Conservation (phyloP, 53 echinoderm and acorn worm species). For the Mesocentrotus franciscanus region DNA sequence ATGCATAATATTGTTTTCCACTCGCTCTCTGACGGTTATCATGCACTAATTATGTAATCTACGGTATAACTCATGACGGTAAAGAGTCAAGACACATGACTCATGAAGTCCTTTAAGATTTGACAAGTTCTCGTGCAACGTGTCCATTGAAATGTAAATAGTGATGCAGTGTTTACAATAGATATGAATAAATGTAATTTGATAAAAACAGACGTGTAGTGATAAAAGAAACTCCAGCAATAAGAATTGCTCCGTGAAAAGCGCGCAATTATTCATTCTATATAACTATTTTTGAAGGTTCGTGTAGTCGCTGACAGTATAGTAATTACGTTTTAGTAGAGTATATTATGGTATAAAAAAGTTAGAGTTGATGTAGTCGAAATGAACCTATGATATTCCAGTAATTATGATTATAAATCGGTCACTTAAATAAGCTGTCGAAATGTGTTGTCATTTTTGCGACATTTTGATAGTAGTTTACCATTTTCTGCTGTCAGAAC, state of each 20-base stretch:
- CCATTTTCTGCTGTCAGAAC: background rate
- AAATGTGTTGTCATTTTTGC: background rate
- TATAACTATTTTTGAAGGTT: background rate
- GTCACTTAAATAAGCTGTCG: background rate
- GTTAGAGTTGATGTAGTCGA: background rate
- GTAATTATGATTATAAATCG: background rate
- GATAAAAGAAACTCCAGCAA: background rate
- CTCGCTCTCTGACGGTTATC: background rate
- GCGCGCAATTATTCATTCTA: background rate
- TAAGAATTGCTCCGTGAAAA: background rate
- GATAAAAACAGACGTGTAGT: constrained; percentile 17
- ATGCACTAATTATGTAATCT: background rate
- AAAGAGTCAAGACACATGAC: background rate
- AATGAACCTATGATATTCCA: background rate
- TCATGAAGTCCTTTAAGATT: background rate
- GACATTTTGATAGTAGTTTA: background rate
- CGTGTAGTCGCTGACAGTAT: background rate
- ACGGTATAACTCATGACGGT: background rate
- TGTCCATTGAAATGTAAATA: constrained; percentile 36
- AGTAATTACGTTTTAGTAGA: too few relatives aligned
- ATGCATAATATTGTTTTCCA: too few relatives aligned
- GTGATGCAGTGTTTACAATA: background rate
- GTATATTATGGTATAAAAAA: background rate
- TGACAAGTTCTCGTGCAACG: background rate
- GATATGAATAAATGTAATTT: background rate